Conservation (phyloP, 2,113 vertebrate genomes). For the Leuciscus idus region DNA sequence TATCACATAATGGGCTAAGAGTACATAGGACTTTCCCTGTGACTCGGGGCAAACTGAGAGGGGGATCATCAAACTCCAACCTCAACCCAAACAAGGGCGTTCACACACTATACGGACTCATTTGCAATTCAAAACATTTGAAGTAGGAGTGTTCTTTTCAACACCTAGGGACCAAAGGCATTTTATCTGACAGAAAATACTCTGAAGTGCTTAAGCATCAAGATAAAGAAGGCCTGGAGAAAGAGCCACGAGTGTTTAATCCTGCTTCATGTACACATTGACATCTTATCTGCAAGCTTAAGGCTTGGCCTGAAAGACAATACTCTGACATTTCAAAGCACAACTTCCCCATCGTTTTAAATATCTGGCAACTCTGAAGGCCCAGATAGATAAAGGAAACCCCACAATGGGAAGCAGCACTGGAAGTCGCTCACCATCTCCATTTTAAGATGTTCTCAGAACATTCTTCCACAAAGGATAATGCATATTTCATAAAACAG, state of each 20-base stretch:
- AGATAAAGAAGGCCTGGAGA: slow-evolving; percentile 48
- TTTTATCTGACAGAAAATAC: slow-evolving; percentile 58
- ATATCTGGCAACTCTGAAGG: not conserved
- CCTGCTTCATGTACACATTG: slow-evolving; percentile 12
- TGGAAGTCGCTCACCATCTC: not conserved
- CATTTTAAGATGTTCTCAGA: not conserved
- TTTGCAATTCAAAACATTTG: slow-evolving; percentile 70
- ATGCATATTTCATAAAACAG: slow-evolving; percentile 12
- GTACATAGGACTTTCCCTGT: slow-evolving; percentile 18
- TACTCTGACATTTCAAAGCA: slow-evolving; percentile 30
- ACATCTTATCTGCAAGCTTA: slow-evolving; percentile 46
- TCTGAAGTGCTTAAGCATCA: slow-evolving; percentile 41
- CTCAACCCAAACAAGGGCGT: slow-evolving; percentile 58
- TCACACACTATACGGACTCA: slow-evolving; percentile 43
- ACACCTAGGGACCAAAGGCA: slow-evolving; percentile 64
- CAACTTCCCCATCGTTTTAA: not conserved
- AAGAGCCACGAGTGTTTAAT: slow-evolving; percentile 53
- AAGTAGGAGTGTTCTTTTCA: slow-evolving; percentile 58
- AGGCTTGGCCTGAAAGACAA: slow-evolving; percentile 30
- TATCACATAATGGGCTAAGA: not conserved
- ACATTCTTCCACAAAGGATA: not conserved
- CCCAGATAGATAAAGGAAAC: slow-evolving; percentile 12
- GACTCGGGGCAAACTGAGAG: slow-evolving; percentile 49
- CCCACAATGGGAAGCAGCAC: not conserved
- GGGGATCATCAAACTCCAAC: slow-evolving; percentile 43